Evolutionary conservation across 2,113 vertebrate genomes (phyloP).

Genomic region (Cephalopholis sonnerati): DNA sequence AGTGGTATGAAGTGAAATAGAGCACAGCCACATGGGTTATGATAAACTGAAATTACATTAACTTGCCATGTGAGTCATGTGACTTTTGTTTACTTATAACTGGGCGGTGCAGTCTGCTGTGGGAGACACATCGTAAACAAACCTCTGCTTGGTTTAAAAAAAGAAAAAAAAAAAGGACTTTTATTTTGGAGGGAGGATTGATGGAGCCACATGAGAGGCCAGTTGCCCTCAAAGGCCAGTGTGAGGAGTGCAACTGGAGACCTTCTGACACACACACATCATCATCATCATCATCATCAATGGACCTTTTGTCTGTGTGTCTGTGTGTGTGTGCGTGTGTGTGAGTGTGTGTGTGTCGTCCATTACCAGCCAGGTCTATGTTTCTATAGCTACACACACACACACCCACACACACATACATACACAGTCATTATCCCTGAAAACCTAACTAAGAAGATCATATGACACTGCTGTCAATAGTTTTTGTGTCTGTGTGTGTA

Average conservation of each 20-base stretch:
- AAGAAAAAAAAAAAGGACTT: background rate
- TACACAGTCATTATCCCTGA: conserved; percentile 36
- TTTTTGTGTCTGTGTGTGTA: conserved; percentile 6
- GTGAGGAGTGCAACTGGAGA: conserved; percentile 66
- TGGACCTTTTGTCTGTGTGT: conserved; percentile 63
- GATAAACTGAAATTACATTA: too few relatives aligned
- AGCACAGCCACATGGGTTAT: too few relatives aligned
- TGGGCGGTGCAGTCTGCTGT: background rate
- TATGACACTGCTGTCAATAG: conserved; percentile 54
- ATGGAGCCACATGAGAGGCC: conserved; percentile 41
- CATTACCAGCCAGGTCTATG: conserved; percentile 40
- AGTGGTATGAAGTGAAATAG: too few relatives aligned
- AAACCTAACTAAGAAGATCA: conserved; percentile 59
- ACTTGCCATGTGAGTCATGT: background rate
- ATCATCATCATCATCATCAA: conserved; percentile 56
- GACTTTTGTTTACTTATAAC: background rate
- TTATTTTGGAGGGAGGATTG: conserved; percentile 39
- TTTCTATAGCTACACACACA: conserved; percentile 12
- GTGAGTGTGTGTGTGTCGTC: conserved; percentile 2
- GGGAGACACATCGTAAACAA: background rate
- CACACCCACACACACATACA: conserved; percentile 21
- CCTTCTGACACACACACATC: conserved; percentile 51
- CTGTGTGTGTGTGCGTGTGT: background rate
- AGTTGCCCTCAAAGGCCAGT: conserved; percentile 45
- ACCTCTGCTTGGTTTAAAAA: background rate